Conservation (phyloP, 2,113 vertebrate genomes). For the Epinephelus moara region DNA sequence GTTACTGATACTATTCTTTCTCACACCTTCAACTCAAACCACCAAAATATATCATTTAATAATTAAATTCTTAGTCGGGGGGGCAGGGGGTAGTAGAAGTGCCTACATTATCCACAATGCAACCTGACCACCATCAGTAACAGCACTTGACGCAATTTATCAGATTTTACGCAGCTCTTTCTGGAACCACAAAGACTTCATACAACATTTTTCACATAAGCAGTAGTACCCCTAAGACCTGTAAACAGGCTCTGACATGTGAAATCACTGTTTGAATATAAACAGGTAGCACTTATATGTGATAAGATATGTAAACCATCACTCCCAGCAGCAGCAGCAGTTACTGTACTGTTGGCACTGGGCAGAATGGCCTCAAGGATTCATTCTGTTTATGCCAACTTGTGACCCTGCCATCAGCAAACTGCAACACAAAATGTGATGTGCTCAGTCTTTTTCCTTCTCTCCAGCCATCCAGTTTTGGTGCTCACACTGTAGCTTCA, state of each 20-base stretch:
- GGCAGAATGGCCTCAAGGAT: not conserved
- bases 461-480: constrained; percentile 37
- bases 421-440: constrained; percentile 2
- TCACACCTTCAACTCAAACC: too few relatives aligned
- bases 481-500: constrained; percentile 19
- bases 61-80: too few relatives aligned
- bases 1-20: too few relatives aligned
- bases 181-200: too few relatives aligned
- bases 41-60: too few relatives aligned
- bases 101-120: too few relatives aligned
- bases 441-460: not conserved
- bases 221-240: too few relatives aligned
- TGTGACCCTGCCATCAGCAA: constrained; percentile 23
- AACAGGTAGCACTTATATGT: not conserved
- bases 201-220: too few relatives aligned
- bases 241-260: not conserved
- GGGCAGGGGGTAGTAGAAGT: too few relatives aligned
- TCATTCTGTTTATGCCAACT: constrained; percentile 26
- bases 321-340: not conserved
- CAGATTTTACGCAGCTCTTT: too few relatives aligned
- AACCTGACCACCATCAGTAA: too few relatives aligned
- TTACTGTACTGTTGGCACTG: not conserved
- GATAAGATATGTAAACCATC: not conserved
- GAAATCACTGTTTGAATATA: not conserved
- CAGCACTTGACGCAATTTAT: too few relatives aligned